Base-by-base conservation (phyloP, 2,888 invertebrate genomes). In the Notocelia uddmanniana region DNA sequence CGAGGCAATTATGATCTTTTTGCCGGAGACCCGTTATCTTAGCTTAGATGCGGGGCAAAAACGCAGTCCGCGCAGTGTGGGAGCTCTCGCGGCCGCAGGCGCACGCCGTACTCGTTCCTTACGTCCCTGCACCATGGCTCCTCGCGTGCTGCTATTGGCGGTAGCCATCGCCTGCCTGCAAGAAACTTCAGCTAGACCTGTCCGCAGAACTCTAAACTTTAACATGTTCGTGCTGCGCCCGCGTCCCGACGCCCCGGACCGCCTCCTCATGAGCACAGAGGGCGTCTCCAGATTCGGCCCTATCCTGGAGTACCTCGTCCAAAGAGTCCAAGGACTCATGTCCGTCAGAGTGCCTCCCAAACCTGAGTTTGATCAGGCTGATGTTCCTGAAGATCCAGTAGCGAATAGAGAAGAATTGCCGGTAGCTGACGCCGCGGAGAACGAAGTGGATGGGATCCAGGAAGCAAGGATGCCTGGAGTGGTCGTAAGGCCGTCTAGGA, bases 291-390 rank as follows among this genome's bases (percentile, higher is more conserved):
- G 95, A 81, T 95, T 97, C 82, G 96, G 96, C 8, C 95, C 96
- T 0, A 86, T 96, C 62, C 84, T 97, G 75, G 96, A 97, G 81
- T 95, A 95, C 77, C 84, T 97, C 52, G 94, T 96, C 8, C 96
- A 96, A 82, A 94, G 95, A 59, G 94, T 97, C 67, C 97, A 97
- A 86, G 94, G 95, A 0, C 93, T 95, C 77, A 95, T 96, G 89
- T 96, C 96, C 0, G 95, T 95, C n/a, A 95, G 95, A 78, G 88
- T 95, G 66, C 94, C 95, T 26, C 94, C 94, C 76, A 95, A 95
- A 81, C 94, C 75, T 91, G 91, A 81, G 76, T 92, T 75, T 91
- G 91, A 48, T 78, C 84, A 74, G 79, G 87, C 58, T 83, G 84
- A 81, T 81, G 77, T 68, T n/a, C 66, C 73, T 13, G 75, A 76